Evolutionary conservation across 2,888 invertebrate species (phyloP).

Genomic region (Dione juno): DNA sequence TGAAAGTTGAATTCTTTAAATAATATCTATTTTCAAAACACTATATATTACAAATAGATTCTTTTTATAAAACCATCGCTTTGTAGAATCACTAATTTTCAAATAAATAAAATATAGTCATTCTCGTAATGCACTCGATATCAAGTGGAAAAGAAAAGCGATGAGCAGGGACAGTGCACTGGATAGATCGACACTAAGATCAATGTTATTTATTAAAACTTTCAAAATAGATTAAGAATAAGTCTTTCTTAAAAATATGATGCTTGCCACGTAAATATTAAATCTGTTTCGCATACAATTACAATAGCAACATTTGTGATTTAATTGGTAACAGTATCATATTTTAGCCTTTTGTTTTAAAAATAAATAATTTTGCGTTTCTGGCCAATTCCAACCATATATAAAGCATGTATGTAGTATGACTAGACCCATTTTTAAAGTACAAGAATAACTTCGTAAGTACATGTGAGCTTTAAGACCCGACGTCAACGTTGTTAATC

Average conservation of each 20-base stretch:
- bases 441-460: slow-evolving; percentile 54
- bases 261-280: background rate
- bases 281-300: background rate
- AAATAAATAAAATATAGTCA: slow-evolving; percentile 20
- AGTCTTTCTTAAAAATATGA: background rate
- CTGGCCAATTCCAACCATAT: background rate
- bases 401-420: slow-evolving; percentile 55
- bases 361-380: no score
- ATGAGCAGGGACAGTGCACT: slow-evolving; percentile 24
- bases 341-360: background rate
- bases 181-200: slow-evolving; percentile 57
- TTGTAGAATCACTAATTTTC: background rate
- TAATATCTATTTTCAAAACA: slow-evolving; percentile 26
- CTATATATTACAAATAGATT: slow-evolving; percentile 33
- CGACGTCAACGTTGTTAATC: slow-evolving; percentile 51
- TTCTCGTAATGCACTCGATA: slow-evolving; percentile 13
- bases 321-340: background rate
- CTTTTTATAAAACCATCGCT: slow-evolving; percentile 33
- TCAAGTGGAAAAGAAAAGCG: slow-evolving; percentile 25
- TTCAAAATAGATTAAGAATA: no score
- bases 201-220: slow-evolving; percentile 32
- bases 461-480: slow-evolving; percentile 55
- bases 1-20: slow-evolving; percentile 9
- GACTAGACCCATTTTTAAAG: slow-evolving; percentile 65
- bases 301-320: background rate